phyloP scores from a whole-genome alignment of 2,888 invertebrate species.

The Tachina fera region DNA sequence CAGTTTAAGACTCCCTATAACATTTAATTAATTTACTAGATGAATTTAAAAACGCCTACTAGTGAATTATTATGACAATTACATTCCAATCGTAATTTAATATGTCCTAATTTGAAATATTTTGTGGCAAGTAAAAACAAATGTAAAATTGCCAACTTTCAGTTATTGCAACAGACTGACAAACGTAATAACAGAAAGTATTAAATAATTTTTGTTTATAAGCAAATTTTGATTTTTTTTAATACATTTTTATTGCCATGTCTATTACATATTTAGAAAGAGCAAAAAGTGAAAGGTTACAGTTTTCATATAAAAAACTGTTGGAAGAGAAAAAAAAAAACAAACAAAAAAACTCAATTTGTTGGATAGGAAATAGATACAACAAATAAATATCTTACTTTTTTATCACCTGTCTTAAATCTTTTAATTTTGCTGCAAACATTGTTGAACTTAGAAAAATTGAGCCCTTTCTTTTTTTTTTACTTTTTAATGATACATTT shows the following conservation, averaged over 20 bases:
- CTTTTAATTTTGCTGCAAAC: not conserved
- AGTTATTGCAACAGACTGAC: not conserved
- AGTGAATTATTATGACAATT: not conserved
- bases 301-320: not conserved
- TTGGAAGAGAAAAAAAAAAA: constrained; percentile 1
- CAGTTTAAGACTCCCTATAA: too few species aligned
- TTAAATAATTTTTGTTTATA: constrained; percentile 32
- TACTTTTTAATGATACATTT: constrained; percentile 1
- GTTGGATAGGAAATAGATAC: not conserved
- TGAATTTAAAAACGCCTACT: not conserved
- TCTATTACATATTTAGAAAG: not conserved
- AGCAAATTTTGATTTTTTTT: constrained; percentile 18
- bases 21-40: not conserved
- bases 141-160: constrained; percentile 10
- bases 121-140: not conserved
- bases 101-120: not conserved
- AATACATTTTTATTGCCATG: not conserved
- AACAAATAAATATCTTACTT: constrained; percentile 6
- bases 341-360: not conserved
- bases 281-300: constrained; percentile 42
- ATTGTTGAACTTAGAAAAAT: constrained; percentile 2
- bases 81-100: not conserved
- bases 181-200: not conserved
- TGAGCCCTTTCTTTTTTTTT: constrained; percentile 20
- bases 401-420: not conserved